These are phyloP conservation scores for Paracanthobrama guichenoti DNA, from an alignment of 2,113 vertebrate species.

Conservation along the genomic window DNA sequence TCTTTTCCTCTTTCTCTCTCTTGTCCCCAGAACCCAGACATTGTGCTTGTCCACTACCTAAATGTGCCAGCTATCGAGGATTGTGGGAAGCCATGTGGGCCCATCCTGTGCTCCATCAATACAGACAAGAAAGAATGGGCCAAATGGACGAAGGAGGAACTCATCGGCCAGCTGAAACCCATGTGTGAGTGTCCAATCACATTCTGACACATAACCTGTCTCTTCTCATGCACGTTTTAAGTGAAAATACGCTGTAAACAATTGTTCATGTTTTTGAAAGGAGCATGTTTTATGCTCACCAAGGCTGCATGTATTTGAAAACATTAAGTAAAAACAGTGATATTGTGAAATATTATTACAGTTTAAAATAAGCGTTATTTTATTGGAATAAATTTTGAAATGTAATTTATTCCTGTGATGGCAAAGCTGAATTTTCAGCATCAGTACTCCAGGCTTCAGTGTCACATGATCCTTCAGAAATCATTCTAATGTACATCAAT, in stretches of 20 bases:
- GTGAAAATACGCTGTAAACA: neutral
- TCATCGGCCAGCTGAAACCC: conserved; percentile 96
- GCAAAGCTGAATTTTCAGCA: too few relatives aligned
- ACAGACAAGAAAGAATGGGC: conserved; percentile 99
- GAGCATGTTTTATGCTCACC: too few relatives aligned
- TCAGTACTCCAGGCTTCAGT: too few relatives aligned
- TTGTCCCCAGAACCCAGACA: conserved; percentile 89
- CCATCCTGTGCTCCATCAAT: conserved; percentile 98
- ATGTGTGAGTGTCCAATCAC: conserved; percentile 90
- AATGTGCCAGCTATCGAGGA: conserved; percentile 99
- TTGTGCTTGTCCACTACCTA: conserved; percentile 98
- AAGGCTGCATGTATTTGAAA: too few relatives aligned
- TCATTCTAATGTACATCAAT: too few relatives aligned
- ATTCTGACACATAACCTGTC: neutral
- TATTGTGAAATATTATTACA: too few relatives aligned
- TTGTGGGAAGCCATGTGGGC: conserved; percentile 97
- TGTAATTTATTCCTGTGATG: too few relatives aligned
- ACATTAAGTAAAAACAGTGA: too few relatives aligned
- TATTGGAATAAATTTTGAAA: too few relatives aligned
- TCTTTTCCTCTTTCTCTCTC: neutral
- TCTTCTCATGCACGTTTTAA: neutral
- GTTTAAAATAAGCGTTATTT: too few relatives aligned
- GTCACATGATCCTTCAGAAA: too few relatives aligned
- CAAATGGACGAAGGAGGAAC: conserved; percentile 98
- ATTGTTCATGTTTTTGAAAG: too few relatives aligned